Conservation (phyloP, 2,113 vertebrate genomes). For the Bettongia penicillata region DNA sequence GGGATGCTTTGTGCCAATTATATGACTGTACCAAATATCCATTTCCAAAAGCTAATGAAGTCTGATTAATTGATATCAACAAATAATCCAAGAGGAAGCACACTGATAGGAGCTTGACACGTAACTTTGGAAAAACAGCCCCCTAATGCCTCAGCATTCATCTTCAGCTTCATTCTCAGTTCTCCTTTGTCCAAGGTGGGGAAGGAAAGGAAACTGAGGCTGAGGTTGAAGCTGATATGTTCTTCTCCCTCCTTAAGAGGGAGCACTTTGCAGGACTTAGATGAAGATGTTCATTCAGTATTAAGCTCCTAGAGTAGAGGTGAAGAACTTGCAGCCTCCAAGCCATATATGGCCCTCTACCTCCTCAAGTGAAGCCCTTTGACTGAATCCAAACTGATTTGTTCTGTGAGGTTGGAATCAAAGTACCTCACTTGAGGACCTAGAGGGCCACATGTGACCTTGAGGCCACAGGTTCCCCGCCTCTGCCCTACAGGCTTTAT, state of each 20-base stretch:
- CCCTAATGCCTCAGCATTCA: background rate
- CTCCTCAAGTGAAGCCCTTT: too few relatives aligned
- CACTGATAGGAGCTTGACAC: background rate
- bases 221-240: background rate
- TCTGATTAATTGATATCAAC: background rate
- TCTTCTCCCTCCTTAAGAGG: background rate
- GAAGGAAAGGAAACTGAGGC: background rate
- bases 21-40: background rate
- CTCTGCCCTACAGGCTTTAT: background rate
- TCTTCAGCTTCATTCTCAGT: background rate
- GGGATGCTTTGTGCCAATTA: background rate
- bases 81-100: background rate
- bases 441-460: too few relatives aligned
- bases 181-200: background rate
- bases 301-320: background rate
- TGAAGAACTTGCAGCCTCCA: too few relatives aligned
- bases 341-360: too few relatives aligned
- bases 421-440: too few relatives aligned
- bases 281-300: background rate
- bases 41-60: background rate
- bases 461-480: too few relatives aligned
- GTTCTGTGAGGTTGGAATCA: too few relatives aligned
- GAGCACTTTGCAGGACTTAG: background rate
- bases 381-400: too few relatives aligned
- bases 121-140: background rate